Conservation (phyloP, 2,113 vertebrate species). For the Notarius quadriscutis region DNA sequence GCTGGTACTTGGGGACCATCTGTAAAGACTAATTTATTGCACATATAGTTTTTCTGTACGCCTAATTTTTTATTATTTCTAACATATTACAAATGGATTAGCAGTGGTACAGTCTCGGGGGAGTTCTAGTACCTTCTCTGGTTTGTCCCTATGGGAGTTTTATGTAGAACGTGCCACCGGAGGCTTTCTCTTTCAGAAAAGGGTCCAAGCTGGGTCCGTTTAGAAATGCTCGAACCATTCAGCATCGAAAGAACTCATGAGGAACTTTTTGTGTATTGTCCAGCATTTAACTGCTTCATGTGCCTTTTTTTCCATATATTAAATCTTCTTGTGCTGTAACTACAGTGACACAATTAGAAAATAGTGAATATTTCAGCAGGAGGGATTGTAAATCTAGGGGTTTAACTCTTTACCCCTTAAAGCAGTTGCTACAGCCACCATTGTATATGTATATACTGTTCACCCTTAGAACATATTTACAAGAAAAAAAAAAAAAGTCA, state of each 20-base stretch:
- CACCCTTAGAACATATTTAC: too few relatives aligned
- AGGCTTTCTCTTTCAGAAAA: not conserved
- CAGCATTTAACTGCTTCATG: not conserved
- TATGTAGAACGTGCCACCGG: not conserved
- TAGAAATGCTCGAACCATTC: not conserved
- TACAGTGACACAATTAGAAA: not conserved
- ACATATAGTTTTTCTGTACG: not conserved
- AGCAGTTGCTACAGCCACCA: too few relatives aligned
- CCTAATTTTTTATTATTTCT: not conserved
- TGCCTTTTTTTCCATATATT: not conserved
- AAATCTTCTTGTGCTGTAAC: not conserved
- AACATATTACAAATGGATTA: not conserved
- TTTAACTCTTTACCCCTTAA: not conserved
- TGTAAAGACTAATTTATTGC: constrained; percentile 42
- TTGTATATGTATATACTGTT: too few relatives aligned
- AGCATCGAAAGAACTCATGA: not conserved
- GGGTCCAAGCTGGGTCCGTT: not conserved
- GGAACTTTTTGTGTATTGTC: not conserved
- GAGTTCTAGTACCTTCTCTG: not conserved
- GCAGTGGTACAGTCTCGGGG: not conserved
- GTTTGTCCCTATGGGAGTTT: not conserved
- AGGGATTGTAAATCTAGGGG: not conserved
- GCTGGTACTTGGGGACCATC: constrained; percentile 19
- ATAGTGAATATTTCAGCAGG: not conserved
- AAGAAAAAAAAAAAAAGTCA: too few relatives aligned